Evolutionary conservation across 2,888 invertebrate species (phyloP), one percentile per base, ranked within the genome.

Genomic region (Sarcophaga subvicina): DNA sequence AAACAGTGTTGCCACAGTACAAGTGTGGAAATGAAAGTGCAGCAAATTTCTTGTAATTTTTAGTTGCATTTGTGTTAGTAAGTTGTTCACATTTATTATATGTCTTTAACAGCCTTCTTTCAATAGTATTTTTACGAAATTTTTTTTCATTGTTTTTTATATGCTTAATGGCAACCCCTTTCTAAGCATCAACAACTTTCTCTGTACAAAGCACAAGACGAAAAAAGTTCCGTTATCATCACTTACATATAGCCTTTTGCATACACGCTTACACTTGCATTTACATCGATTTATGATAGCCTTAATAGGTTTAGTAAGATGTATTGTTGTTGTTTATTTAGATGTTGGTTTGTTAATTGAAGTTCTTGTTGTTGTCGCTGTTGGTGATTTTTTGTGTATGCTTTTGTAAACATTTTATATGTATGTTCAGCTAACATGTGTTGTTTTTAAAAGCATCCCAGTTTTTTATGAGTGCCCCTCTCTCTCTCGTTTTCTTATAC

Each of bases 331-430:
- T 69, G n/a, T 37, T 83, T 71, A 8, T 54, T 70, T 81, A 66
- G 49, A 10, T 75, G 76, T 71, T 80, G 83, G 79, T 63, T 73
- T 69, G 63, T 83, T 83, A 83, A 83, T 79, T 79, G 83, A 79
- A 84, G 60, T 63, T 64, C 45, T 70, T 76, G n/a, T 62, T 67
- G 20, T 37, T 75, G 22, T 63, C 62, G 20, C 20, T 79, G 5
- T 63, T 49, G 54, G 10, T 59, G 47, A 69, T 64, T 75, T 64
- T 77, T 71, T 73, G 72, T 25, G 62, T 54, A 60, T 73, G 60
- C 62, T 76, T 78, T 83, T 83, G 25, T 8, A 37, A 37, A 37
- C 6, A 37, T 37, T 37, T 5, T 37, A 37, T 6, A 6, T 37
- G 37, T 73, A 54, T 64, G 70, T 49, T 80, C 64, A 75, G 75